These are phyloP conservation scores for Sycophila sp. DNA, from an alignment of 1,140 invertebrate species.

Conservation along the genomic window DNA sequence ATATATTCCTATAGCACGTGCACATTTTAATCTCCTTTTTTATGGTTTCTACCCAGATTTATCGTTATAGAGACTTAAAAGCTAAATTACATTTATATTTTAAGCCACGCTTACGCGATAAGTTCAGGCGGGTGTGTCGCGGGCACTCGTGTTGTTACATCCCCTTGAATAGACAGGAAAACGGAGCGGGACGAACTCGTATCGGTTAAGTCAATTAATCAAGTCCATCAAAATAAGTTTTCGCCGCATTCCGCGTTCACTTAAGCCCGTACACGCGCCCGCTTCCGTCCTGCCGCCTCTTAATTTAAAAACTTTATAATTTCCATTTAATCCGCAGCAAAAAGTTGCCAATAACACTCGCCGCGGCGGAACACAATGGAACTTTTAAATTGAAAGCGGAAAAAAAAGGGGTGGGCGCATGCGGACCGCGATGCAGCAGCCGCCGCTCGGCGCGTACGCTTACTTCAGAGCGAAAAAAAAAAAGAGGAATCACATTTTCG, in stretches of 20 bases:
- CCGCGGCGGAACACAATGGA: not conserved
- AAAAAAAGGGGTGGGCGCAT: too few species aligned
- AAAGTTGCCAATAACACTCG: not conserved
- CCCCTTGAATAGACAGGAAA: too few species aligned
- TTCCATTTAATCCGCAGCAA: slow-evolving; percentile 12
- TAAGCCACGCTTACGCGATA: too few species aligned
- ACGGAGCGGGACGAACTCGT: too few species aligned
- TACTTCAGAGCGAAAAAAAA: not conserved
- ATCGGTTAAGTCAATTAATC: not conserved
- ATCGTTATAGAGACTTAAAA: not conserved
- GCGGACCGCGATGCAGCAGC: too few species aligned
- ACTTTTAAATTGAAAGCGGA: slow-evolving; percentile 29
- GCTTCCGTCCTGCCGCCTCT: not conserved
- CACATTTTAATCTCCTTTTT: not conserved
- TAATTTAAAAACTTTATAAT: slow-evolving; percentile 22
- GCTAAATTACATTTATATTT: too few species aligned
- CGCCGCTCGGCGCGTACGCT: not conserved
- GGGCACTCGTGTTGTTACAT: too few species aligned
- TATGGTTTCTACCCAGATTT: too few species aligned
- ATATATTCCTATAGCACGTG: not conserved
- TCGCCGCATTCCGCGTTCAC: not conserved
- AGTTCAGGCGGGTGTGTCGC: too few species aligned
- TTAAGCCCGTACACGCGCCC: not conserved
- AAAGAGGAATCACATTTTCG: not conserved
- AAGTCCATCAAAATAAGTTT: slow-evolving; percentile 13